phyloP scores from a whole-genome alignment of 2,113 vertebrate genomes.

The Periophthalmodon schlosseri region DNA sequence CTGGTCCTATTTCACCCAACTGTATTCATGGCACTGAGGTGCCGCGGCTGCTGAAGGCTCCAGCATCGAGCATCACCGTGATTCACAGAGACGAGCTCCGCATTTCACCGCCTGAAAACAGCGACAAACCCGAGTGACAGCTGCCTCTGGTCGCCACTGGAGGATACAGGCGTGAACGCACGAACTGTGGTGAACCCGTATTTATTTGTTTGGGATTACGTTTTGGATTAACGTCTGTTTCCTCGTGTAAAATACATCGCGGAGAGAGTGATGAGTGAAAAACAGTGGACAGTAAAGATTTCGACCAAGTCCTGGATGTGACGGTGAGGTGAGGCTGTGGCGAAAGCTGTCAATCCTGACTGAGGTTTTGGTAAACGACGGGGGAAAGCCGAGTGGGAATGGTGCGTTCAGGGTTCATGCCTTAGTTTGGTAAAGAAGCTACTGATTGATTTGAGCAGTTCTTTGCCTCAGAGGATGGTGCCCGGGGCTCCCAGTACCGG shows the following conservation, averaged over 20 bases:
- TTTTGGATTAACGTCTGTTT: background rate
- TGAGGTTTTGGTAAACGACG: background rate
- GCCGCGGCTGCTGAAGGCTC: slow-evolving; percentile 46
- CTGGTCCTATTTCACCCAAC: slow-evolving; percentile 54
- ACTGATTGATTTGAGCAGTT: slow-evolving; percentile 23
- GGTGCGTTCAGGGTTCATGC: slow-evolving; percentile 13
- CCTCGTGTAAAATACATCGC: slow-evolving; percentile 16
- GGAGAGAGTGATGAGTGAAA: slow-evolving; percentile 41
- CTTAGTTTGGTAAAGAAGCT: slow-evolving; percentile 21
- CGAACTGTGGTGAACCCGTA: background rate
- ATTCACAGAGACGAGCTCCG: slow-evolving; percentile 5
- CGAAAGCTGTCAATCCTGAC: slow-evolving; percentile 15
- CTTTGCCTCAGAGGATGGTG: slow-evolving; percentile 59
- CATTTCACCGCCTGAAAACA: background rate
- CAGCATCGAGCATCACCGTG: slow-evolving; percentile 39
- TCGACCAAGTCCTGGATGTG: slow-evolving; percentile 30
- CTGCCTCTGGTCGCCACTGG: background rate
- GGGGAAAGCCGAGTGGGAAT: background rate
- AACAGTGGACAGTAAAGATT: slow-evolving; percentile 8
- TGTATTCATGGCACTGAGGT: slow-evolving; percentile 38
- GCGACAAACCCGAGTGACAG: background rate
- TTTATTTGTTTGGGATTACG: slow-evolving; percentile 10
- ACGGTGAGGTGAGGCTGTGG: slow-evolving; percentile 36
- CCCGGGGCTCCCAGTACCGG: slow-evolving; percentile 76
- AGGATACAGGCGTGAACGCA: slow-evolving; percentile 7